Evolutionary conservation across 2,888 invertebrate species (phyloP).

Genomic region (Nomada lathburiana): DNA sequence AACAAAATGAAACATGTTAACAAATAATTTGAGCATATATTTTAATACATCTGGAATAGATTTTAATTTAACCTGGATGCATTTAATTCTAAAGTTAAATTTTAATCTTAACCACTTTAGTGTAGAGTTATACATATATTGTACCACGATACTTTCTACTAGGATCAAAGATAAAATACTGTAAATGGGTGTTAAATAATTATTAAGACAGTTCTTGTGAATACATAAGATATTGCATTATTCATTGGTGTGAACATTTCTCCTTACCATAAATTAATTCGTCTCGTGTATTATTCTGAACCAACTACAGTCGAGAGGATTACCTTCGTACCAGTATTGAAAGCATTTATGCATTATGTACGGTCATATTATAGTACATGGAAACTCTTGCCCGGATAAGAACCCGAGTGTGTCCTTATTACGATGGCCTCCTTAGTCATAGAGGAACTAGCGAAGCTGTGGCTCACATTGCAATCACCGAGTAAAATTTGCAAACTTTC

Average conservation of each 20-base stretch:
- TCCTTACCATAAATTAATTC: neutral
- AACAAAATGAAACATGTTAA: too few species aligned
- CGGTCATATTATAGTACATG: too few species aligned
- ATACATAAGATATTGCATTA: neutral
- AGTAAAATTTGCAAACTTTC: slow-evolving; percentile 39
- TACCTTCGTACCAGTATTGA: neutral
- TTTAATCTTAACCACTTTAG: too few species aligned
- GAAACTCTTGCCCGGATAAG: neutral
- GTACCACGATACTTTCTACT: too few species aligned
- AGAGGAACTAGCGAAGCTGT: slow-evolving; percentile 4
- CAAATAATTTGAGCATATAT: too few species aligned
- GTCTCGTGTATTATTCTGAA: neutral
- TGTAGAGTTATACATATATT: too few species aligned
- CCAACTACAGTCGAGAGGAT: neutral
- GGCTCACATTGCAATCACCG: slow-evolving; percentile 3
- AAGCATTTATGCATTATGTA: neutral
- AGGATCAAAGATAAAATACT: too few species aligned
- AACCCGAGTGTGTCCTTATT: slow-evolving; percentile 30
- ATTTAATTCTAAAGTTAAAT: too few species aligned
- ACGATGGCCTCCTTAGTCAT: slow-evolving; percentile 30
- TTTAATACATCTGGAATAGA: too few species aligned
- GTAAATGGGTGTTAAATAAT: too few species aligned
- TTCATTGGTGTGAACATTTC: neutral
- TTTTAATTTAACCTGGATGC: too few species aligned
- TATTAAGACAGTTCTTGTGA: too few species aligned